Evolutionary conservation across 2,888 invertebrate genomes (phyloP).

Genomic region (Callyntrura guangdongensis): DNA sequence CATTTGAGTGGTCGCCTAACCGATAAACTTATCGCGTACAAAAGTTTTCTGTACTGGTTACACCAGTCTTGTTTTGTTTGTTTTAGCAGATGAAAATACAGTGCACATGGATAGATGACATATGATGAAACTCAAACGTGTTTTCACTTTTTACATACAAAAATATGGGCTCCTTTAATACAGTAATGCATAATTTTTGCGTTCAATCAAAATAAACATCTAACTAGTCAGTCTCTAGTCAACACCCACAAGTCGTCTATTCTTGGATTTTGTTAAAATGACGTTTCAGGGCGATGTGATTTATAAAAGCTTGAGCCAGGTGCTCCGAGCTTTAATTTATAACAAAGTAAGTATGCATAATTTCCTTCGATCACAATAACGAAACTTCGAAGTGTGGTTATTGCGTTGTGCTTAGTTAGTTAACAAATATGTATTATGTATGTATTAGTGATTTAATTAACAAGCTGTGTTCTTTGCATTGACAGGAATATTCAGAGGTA

Average conservation of each 20-base stretch:
- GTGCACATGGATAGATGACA: not conserved
- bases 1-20: no score
- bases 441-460: not conserved
- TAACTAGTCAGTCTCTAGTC: no score
- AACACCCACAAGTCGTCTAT: no score
- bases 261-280: not conserved
- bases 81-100: no score
- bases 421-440: not conserved
- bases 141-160: not conserved
- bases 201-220: no score
- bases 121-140: slow-evolving; percentile 30
- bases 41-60: no score
- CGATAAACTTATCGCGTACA: no score
- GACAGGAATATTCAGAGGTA: slow-evolving; percentile 53
- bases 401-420: no score
- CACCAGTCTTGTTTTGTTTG: no score
- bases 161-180: not conserved
- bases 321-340: slow-evolving; percentile 33
- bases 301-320: slow-evolving; percentile 53
- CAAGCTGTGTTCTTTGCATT: slow-evolving; percentile 8
- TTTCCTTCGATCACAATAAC: no score
- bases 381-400: no score
- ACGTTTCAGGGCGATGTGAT: slow-evolving; percentile 6
- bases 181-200: no score
- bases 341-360: slow-evolving; percentile 35